These are phyloP conservation scores for Platyscapa corneri DNA, from an alignment of 1,140 invertebrate species.

Conservation along the genomic window DNA sequence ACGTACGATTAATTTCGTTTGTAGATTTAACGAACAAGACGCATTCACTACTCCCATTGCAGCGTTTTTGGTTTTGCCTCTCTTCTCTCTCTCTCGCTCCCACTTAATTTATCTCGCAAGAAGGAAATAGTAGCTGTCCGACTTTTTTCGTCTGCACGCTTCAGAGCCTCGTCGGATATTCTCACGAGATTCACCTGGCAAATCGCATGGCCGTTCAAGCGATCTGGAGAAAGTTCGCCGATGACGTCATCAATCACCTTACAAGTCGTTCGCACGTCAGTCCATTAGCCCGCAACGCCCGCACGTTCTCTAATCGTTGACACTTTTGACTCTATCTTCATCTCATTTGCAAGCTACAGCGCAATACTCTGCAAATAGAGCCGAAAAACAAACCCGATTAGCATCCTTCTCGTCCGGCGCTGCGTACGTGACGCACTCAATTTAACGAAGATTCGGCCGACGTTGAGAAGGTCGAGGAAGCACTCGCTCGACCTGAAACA, in stretches of 20 bases:
- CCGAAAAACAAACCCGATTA: too few relatives aligned
- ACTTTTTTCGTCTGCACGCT: not conserved
- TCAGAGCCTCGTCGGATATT: slow-evolving; percentile 29
- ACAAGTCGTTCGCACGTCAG: not conserved
- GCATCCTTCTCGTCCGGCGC: too few relatives aligned
- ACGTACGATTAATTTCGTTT: not conserved
- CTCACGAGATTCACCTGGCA: slow-evolving; percentile 35
- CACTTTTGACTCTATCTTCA: not conserved
- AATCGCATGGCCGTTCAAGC: slow-evolving; percentile 15
- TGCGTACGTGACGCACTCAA: too few relatives aligned
- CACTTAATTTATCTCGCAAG: not conserved
- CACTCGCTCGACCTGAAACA: not conserved
- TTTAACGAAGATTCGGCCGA: too few relatives aligned
- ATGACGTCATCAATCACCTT: slow-evolving; percentile 9
- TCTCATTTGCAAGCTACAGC: not conserved
- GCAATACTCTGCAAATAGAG: too few relatives aligned
- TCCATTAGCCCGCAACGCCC: not conserved
- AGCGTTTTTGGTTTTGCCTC: not conserved
- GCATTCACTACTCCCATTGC: not conserved
- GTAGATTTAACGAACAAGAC: not conserved
- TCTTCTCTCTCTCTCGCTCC: not conserved
- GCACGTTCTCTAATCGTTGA: not conserved
- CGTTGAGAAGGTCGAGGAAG: too few relatives aligned
- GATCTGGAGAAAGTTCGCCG: slow-evolving; percentile 24
- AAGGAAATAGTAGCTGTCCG: not conserved